Base-by-base conservation (phyloP, 2,113 vertebrate genomes). In the Trogon melanurus region DNA sequence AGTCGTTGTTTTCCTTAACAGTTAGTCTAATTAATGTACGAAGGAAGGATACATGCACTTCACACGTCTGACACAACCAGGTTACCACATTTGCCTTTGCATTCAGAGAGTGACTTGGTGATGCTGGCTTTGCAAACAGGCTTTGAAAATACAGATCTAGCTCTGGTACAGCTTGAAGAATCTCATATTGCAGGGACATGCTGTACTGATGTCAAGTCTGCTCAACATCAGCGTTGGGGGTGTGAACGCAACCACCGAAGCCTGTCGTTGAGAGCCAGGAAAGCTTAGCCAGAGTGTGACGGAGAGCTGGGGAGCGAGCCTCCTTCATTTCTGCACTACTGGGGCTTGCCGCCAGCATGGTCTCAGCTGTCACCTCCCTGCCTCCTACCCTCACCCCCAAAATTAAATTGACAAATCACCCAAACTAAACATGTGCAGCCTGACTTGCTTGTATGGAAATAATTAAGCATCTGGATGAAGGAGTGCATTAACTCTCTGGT, bases 261-360 rank as follows among this genome's bases (percentile, higher is more conserved):
- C 6, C 79, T 66, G 71, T 57, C 3, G 1, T 44, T 20, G 7
- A 3, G 1, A 81, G 30, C 70, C 0, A 0, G n/a, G 48, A 23
- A 8, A 8, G 44, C 0, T 3, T 4, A 19, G 45, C 30, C 32
- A 8, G 89, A 74, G 56, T 0, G 0, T 79, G 73, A 48, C 0
- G 3, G 26, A 32, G 32, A 64, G 45, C 18, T 0, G 1, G 64
- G 34, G n/a, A 65, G 60, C 0, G 3, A 80, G 58, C 5, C 44
- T 67, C 72, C 58, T 47, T 51, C 10, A 10, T 27, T 80, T 19
- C 76, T 89, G 64, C 76, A 6, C 69, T 87, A 7, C 69, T 54
- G 91, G 70, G 65, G 32, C 64, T 61, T 8, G 36, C 57, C 2
- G 9, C 93, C 65, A 67, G 81, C 56, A 1, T 1, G 34, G 50